Evolutionary conservation across 2,888 invertebrate genomes (phyloP).

Genomic region (Acholoe squamosa): DNA sequence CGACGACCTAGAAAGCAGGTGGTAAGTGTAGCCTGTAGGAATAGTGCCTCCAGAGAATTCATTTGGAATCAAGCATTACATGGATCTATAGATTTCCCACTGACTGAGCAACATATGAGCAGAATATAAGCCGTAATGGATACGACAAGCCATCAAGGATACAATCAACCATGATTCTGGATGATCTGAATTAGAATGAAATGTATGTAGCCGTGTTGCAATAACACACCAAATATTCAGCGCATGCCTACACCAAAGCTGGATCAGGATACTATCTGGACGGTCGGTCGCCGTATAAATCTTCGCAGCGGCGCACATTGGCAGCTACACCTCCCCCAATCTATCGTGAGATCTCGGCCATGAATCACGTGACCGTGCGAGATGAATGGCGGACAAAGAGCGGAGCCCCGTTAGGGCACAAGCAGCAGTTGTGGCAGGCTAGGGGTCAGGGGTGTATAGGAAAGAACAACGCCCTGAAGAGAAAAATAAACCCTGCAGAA

Average conservation of each 20-base stretch:
- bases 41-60: no score
- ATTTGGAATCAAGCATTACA: no score
- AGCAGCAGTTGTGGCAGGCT: no score
- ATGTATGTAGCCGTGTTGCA: background rate
- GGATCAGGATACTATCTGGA: background rate
- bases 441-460: background rate
- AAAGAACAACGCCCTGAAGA: background rate
- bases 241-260: background rate
- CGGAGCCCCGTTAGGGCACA: background rate
- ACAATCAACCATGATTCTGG: background rate
- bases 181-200: background rate
- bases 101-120: no score
- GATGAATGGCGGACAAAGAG: conserved; percentile 51
- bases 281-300: background rate
- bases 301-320: conserved; percentile 20
- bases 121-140: no score
- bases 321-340: conserved; percentile 47
- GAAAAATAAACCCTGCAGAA: conserved; percentile 5
- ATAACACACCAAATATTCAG: background rate
- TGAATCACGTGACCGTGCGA: conserved; percentile 54
- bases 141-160: no score
- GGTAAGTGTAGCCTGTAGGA: no score
- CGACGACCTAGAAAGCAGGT: no score
- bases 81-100: no score
- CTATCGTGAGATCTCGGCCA: conserved; percentile 39